A percentile compares a stretch with the other conserved stretches of the same genome.
phyloP scores from a whole-genome alignment of 2,113 vertebrate genomes.

The Motacilla tschutschensis region DNA sequence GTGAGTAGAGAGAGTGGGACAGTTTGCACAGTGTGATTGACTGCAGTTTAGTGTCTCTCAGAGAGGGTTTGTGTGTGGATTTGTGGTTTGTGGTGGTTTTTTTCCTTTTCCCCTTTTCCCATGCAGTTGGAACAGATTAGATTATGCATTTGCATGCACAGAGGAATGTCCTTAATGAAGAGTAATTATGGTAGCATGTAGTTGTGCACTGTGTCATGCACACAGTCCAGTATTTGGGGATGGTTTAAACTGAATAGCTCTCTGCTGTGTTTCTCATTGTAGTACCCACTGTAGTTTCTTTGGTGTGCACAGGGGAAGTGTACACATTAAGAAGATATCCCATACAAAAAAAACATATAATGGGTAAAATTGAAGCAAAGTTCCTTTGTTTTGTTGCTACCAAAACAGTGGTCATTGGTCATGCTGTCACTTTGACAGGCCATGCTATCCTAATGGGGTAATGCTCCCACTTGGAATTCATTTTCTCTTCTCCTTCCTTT shows the following conservation, averaged over 20 bases:
- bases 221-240: not conserved
- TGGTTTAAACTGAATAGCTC: not conserved
- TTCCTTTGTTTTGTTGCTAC: not conserved
- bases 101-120: rapidly evolving
- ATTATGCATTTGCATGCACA: not conserved
- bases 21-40: not conserved
- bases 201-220: not conserved
- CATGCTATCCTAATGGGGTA: not conserved
- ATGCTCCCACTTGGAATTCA: not conserved
- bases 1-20: not conserved
- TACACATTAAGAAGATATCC: not conserved
- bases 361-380: not conserved
- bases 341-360: not conserved
- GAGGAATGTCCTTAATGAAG: not conserved
- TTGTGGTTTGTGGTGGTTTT: not conserved
- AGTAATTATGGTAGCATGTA: not conserved
- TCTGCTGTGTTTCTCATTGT: not conserved
- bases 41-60: not conserved
- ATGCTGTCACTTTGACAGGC: not conserved
- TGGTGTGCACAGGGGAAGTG: rapidly evolving
- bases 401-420: not conserved
- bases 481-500: not conserved
- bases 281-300: not conserved
- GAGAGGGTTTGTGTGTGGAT: not conserved
- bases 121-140: not conserved